A percentile compares a stretch with the other conserved stretches of the same genome.
These are phyloP conservation scores for Allygus modestus DNA, from an alignment of 2,888 invertebrate species.

Conservation along the genomic window DNA sequence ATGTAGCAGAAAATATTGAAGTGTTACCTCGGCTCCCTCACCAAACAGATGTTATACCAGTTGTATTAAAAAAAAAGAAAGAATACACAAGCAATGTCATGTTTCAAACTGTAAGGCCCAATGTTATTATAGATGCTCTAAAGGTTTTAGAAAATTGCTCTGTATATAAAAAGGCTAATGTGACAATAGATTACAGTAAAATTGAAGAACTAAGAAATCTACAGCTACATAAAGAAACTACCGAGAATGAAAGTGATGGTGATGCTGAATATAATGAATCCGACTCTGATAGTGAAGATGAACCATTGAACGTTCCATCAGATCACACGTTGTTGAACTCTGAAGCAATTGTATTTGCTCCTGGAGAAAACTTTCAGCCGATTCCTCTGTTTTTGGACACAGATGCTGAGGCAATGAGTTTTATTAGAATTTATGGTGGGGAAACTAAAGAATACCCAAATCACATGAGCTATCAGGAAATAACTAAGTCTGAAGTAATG, in stretches of 20 bases:
- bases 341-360: slow-evolving; percentile 61
- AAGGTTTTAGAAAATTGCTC: slow-evolving; percentile 27
- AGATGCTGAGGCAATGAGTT: slow-evolving; percentile 60
- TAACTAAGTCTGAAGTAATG: slow-evolving; percentile 60
- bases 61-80: slow-evolving; percentile 42
- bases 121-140: slow-evolving; percentile 45
- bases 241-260: neutral
- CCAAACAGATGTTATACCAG: slow-evolving; percentile 32
- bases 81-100: neutral
- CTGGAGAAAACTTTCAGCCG: slow-evolving; percentile 60
- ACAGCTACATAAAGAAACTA: neutral
- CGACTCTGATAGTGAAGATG: slow-evolving; percentile 47
- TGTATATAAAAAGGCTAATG: slow-evolving; percentile 10
- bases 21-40: slow-evolving; percentile 40
- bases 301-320: slow-evolving; percentile 37
- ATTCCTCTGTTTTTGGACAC: slow-evolving; percentile 52
- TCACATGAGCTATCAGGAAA: slow-evolving; percentile 50
- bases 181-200: neutral
- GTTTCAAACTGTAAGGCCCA: slow-evolving; percentile 48
- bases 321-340: neutral
- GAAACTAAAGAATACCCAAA: slow-evolving; percentile 47
- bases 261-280: slow-evolving; percentile 62
- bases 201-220: neutral
- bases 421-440: slow-evolving; percentile 61
- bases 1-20: slow-evolving; percentile 45